Evolutionary conservation across 2,113 vertebrate genomes (phyloP), one percentile per base, ranked within the genome.

Genomic region (Origma solitaria): DNA sequence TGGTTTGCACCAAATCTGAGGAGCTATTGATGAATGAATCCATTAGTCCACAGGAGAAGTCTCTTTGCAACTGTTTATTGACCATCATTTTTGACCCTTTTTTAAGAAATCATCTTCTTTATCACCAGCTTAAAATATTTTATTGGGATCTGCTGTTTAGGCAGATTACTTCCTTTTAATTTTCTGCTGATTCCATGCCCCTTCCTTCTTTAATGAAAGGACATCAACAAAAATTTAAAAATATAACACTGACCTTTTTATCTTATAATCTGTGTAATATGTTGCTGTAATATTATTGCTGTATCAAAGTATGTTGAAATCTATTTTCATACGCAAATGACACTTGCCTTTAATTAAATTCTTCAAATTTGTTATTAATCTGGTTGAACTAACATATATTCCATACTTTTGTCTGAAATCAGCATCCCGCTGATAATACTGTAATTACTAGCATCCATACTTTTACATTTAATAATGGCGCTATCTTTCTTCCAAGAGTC

Each of bases 311-410:
- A 75, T 64, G 92, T 75, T 75, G 27, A 85, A 66, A 68, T 76
- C 21, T 76, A 51, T 88, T 95, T 90, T 88, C 61, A 72, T 90
- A 51, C 79, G 53, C 20, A 68, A 90, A 79, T 64, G 7, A 17
- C 0, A 0, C 9, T 72, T 95, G 24, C 13, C n/a, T 88, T 82
- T 77, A 93, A 85, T 68, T 56, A 71, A 71, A 58, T 82, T 66
- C 5, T 38, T 94, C 25, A 70, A 25, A 65, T 61, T 51, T 86
- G 17, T 72, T 72, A 49, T 44, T 5, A 90, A 57, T 61, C 12
- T 77, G 7, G 11, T 56, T 61, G n/a, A 72, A 65, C 5, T 64
- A 79, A 65, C 10, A 33, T 3, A 47, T 49, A 80, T 51, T 90
- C n/a, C 71, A 27, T 51, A 40, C 9, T 90, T 88, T 56, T 70